Base-by-base conservation (phyloP, 2,797 vertebrate species). In the Morus bassanus region DNA sequence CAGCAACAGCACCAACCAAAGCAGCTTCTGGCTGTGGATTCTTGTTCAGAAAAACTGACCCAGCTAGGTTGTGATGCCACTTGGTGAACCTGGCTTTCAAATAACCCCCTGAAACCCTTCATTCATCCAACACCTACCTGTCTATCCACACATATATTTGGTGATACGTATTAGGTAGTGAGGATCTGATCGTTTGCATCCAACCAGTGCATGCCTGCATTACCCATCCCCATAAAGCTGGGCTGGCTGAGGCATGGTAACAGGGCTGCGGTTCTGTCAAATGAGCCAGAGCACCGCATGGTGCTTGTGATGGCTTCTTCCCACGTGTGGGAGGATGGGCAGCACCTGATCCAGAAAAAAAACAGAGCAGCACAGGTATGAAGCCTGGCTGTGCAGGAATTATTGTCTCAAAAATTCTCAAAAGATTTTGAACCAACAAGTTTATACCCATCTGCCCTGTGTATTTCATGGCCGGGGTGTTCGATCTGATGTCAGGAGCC, bases 241-340 rank as follows among this genome's bases (percentile, higher is more conserved):
- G 9, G 24, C 59, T 65, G 85, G 50, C 83, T 60, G 13, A 83
- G 45, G 51, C 19, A 24, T 0, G 0, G 22, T 24, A 56, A 21
- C 28, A 30, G 25, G 77, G 73, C 9, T 84, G 18, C 0, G 2
- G 51, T 67, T 68, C 64, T 80, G 51, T n/a, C 0, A 0, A 50
- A 28, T 15, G 45, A 81, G 23, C 50, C 56, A 46, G 35, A 68
- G 12, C 35, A 51, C 7, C 1, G 3, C 17, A 19, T 14, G 30
- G 23, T 2, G 5, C 41, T 67, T 3, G 1, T n/a, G 43, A 18
- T 1, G 1, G 23, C 51, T 74, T 95, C 0, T 0, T 48, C 68
- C 35, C 43, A 14, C 0, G 1, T 46, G 13, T 18, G 22, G 48
- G 48, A 91, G 18, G 61, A 65, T 0, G 3, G 39, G 19, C 43